Evolutionary conservation across 1,140 invertebrate genomes (phyloP).

Genomic region (Listronotus oregonensis): DNA sequence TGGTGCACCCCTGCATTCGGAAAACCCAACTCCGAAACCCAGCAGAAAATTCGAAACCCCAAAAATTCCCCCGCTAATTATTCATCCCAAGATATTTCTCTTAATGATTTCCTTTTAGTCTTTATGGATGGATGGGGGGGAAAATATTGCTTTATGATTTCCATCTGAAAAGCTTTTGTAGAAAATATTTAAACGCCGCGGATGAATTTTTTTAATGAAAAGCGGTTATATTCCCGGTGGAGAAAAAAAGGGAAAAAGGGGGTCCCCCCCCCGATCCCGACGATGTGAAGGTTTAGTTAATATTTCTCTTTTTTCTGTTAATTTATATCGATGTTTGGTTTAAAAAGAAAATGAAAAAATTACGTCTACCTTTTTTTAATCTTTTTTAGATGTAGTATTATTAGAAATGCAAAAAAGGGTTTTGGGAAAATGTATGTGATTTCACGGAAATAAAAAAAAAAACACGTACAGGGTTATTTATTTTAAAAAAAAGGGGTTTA

Average conservation of each 20-base stretch:
- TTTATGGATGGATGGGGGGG: slow-evolving; percentile 39
- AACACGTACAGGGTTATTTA: no score
- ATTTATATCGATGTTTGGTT: slow-evolving; percentile 38
- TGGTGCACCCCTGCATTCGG: slow-evolving; percentile 23
- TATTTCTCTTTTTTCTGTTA: slow-evolving; percentile 33
- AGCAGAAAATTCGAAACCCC: slow-evolving; percentile 35
- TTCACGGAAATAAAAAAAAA: no score
- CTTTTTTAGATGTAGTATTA: no score
- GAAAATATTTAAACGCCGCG: slow-evolving; percentile 43
- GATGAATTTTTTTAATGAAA: slow-evolving; percentile 43
- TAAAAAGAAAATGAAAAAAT: slow-evolving; percentile 19
- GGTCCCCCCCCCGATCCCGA: background rate
- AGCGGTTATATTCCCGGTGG: slow-evolving; percentile 36
- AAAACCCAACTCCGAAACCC: slow-evolving; percentile 14
- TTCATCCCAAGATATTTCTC: slow-evolving; percentile 36
- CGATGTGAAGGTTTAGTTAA: slow-evolving; percentile 33
- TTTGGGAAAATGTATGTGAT: no score
- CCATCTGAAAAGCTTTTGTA: slow-evolving; percentile 44
- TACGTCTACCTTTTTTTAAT: no score
- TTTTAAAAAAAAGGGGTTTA: no score
- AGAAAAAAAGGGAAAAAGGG: slow-evolving; percentile 42
- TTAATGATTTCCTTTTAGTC: slow-evolving; percentile 39
- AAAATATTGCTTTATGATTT: slow-evolving; percentile 43
- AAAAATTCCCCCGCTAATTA: slow-evolving; percentile 35
- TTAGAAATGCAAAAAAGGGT: no score